Base-by-base conservation (phyloP, 2,888 invertebrate genomes). In the Drosophila basisetae region DNA sequence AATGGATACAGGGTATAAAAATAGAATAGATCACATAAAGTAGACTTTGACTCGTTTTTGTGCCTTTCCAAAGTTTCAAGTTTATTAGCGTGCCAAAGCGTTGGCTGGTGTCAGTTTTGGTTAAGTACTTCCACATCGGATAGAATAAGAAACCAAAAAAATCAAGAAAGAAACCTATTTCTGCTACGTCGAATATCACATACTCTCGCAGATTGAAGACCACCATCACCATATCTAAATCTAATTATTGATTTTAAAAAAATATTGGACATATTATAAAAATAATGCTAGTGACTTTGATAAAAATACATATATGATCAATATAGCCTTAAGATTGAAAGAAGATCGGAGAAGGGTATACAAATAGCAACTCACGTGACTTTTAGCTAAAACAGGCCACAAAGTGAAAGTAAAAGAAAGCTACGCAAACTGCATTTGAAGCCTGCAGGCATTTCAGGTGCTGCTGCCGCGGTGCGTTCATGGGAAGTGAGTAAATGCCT, bases 51-150 rank as follows among this genome's bases (percentile, higher is more conserved):
- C 65, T 75, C 62, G 63, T 64, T 79, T 69, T 70, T 69, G 52
- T 73, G 54, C 68, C 67, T 56, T 68, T 58, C 35, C 50, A 79
- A 85, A 86, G 80, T 85, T 87, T 87, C 78, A 80, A 86, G 85
- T 86, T 83, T 86, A 87, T 87, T 80, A 80, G 80, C 68, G 62
- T 64, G 68, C 41, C 65, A 49, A 31, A 75, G 76, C 66, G 80
- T 77, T 74, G 71, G 72, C 54, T 64, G 73, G 30, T 53, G 72
- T 18, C 59, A 82, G 84, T 78, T 80, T 83, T 84, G 80, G 75
- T 53, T 60, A 79, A 84, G 66, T 72, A 72, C 61, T 52, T 59
- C 69, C 62, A 67, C 35, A 58, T 50, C 9, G 4, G 68, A 61
- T 55, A 61, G 28, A 22, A 28, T 49, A 55, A 59, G 4, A 53